Evolutionary conservation across 2,797 vertebrate genomes (phyloP), one percentile per base, ranked within the genome.

Genomic region (Micromesistius poutassou): DNA sequence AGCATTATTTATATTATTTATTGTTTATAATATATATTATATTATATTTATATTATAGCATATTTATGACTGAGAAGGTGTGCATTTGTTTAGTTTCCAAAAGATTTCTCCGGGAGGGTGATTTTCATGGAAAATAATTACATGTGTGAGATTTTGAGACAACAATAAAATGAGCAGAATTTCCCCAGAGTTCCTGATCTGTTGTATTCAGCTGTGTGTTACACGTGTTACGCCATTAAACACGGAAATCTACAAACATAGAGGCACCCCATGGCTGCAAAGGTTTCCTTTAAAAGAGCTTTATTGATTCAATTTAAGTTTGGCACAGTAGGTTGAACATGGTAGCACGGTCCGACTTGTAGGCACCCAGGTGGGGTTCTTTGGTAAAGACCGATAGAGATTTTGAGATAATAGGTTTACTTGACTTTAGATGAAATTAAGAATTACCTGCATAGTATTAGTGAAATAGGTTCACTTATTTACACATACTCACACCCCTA

Each of bases 341-440:
- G 88, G 91, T 81, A 87, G 89, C 76, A 75, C 89, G 78, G 75
- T 87, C 85, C 83, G 89, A 91, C 77, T 86, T 75, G 82, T 83
- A 94, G 93, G 93, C 93, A 93, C 91, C 82, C 77, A 81, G 79
- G 85, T 85, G 87, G 89, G 87, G 87, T 90, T 86, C 89, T 92
- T 93, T 93, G 92, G 91, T 90, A 92, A 90, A 90, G 62, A 68
- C 62, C 62, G 28, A 28, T 12, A 68, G 62, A 68, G 62, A 68
- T 28, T 28, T 68, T 12, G 2, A 12, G 25, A 66, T 66, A 66
- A 66, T 66, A 62, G 62, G 12, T 68, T 68, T 10, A 28, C 25
- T 16, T 3, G 25, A 68, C 62, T 68, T 68, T 4, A 68, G 86
- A 83, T 72, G 84, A 78, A 77, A 85, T 84, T 66, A 76, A 85